Base-by-base conservation (phyloP, 1,140 invertebrate species). In the Ctenoplectra terminalis region DNA sequence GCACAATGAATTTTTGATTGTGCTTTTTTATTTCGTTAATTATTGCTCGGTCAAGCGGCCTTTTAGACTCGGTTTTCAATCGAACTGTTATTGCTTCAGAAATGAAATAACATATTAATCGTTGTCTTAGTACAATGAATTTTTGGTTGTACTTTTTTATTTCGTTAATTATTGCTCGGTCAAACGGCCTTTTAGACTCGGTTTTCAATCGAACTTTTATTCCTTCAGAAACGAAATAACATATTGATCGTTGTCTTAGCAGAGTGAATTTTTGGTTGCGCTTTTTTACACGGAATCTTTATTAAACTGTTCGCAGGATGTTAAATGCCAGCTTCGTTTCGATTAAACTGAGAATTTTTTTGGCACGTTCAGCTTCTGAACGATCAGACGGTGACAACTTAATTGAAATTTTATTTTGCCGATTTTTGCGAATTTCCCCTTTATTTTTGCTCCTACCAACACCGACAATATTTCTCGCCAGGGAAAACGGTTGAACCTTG, bases 291-390 rank as follows among this genome's bases (percentile, higher is more conserved):
- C n/a, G n/a, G n/a, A n/a, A n/a, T n/a, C n/a, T n/a, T n/a, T n/a
- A 9, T 40, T 9, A 9, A 48, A 48, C 5, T 48, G 7, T 48
- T 48, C 13, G 23, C 9, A 8, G 5, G 37, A 13, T 34, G 5
- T 52, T 23, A n/a, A 40, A 40, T 64, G 40, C n/a, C 9, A 40
- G 0, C 31, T n/a, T 63, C 0, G n/a, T 23, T 0, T 13, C n/a
- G 11, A 64, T 64, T 64, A 64, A 64, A 43, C 40, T 8, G 61
- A 64, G 61, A 64, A 64, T 64, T 40, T 64, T 26, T 37, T 64
- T 26, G 61, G 43, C 13, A 26, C 31, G 20, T 4, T 34, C 9
- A 61, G 37, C 37, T 61, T 37, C 34, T 7, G 60, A 61, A 61
- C 60, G 37, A 61, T 37, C 60, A 40, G n/a, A 40, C 61, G 61